phyloP scores from a whole-genome alignment of 2,113 vertebrate species.

The Myiozetetes cayanensis region DNA sequence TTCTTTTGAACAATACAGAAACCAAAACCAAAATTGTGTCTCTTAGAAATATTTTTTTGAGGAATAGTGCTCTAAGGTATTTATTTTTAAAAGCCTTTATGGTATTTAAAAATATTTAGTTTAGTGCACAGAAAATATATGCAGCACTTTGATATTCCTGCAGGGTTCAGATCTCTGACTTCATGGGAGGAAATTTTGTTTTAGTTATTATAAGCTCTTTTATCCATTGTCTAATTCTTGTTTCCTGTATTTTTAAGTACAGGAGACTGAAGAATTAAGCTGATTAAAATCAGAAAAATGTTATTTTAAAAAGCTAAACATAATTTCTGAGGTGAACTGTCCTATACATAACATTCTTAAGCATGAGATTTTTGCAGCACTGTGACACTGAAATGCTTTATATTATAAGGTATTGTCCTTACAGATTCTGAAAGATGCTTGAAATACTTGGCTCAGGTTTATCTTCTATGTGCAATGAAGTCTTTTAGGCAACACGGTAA shows the following conservation, averaged over 20 bases:
- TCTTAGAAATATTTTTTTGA: constrained; percentile 2
- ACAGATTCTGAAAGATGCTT: neutral
- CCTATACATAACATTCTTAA: neutral
- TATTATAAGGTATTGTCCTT: neutral
- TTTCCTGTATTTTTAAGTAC: constrained; percentile 49
- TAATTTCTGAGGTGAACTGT: neutral
- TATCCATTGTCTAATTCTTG: constrained; percentile 46
- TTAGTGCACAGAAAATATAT: constrained; percentile 37
- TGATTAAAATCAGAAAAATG: constrained; percentile 1
- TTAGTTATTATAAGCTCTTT: constrained; percentile 28
- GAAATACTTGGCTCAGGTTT: neutral
- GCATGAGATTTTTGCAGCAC: neutral
- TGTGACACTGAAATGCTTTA: neutral
- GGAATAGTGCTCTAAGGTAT: neutral
- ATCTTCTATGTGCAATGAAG: neutral
- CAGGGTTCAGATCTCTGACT: neutral
- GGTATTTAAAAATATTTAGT: constrained; percentile 32
- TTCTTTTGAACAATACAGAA: constrained; percentile 15
- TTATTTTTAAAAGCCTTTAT: constrained; percentile 35
- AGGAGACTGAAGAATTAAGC: neutral
- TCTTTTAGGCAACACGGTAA: neutral
- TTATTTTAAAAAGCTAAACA: neutral
- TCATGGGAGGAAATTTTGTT: constrained; percentile 16
- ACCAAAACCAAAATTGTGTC: neutral
- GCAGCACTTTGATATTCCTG: constrained; percentile 27